phyloP scores from a whole-genome alignment of 2,113 vertebrate genomes.

The Hemiprocne comata region DNA sequence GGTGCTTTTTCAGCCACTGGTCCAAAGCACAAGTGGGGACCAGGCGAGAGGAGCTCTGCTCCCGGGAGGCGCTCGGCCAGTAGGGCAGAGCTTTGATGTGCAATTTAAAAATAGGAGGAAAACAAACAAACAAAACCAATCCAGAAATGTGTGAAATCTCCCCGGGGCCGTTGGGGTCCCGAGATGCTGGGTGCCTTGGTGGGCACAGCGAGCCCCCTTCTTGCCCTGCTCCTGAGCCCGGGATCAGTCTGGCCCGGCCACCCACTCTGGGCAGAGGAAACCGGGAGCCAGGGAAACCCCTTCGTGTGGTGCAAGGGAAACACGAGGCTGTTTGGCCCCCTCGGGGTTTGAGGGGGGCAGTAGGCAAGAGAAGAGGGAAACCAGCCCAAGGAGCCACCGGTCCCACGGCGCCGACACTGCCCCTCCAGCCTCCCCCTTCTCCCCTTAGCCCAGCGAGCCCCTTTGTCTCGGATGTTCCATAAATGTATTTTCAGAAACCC shows the following conservation, averaged over 20 bases:
- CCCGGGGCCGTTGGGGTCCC: background rate
- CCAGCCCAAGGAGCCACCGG: background rate
- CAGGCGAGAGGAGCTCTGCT: background rate
- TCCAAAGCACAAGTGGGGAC: conserved; percentile 8
- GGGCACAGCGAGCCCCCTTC: background rate
- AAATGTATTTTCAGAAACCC: background rate
- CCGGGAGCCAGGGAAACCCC: background rate
- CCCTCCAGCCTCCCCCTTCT: background rate
- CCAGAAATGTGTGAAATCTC: background rate
- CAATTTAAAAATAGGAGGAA: background rate
- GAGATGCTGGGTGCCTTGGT: background rate
- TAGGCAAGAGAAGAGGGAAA: background rate
- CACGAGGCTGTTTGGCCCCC: background rate
- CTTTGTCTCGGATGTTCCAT: background rate
- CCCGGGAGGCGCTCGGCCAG: background rate
- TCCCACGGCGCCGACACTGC: background rate
- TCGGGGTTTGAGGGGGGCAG: background rate
- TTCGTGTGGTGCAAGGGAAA: background rate
- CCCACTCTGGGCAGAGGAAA: background rate
- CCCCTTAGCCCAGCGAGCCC: background rate
- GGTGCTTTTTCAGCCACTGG: background rate
- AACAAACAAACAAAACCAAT: too few relatives aligned
- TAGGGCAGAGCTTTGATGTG: background rate
- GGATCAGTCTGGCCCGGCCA: too few relatives aligned
- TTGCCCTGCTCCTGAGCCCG: too few relatives aligned